phyloP scores from a whole-genome alignment of 1,140 invertebrate species.

The Drosophila lowei region DNA sequence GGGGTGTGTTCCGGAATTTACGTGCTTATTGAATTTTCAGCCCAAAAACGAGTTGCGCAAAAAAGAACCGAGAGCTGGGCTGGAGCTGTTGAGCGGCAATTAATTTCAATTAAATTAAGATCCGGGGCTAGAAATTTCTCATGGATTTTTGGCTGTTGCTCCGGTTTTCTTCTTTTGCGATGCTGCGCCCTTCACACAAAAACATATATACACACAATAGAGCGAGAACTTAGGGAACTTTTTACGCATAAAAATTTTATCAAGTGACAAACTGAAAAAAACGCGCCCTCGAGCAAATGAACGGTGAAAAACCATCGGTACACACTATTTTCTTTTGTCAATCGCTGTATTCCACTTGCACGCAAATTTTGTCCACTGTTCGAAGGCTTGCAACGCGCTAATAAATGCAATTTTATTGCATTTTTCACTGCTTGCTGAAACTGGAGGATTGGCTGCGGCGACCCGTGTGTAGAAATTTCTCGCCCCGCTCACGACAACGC shows the following conservation, averaged over 20 bases:
- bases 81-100: conserved; percentile 43
- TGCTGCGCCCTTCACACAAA: conserved; percentile 72
- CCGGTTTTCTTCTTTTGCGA: conserved; percentile 24
- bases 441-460: conserved; percentile 18
- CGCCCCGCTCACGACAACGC: conserved; percentile 47
- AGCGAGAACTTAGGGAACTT: conserved; percentile 38
- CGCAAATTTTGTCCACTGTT: conserved; percentile 37
- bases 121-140: conserved; percentile 20
- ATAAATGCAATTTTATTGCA: conserved; percentile 49
- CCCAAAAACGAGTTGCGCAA: conserved; percentile 54
- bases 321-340: conserved; percentile 14
- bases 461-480: conserved; percentile 12
- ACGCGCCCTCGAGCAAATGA: conserved; percentile 30
- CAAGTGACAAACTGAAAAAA: conserved; percentile 36
- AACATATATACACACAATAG: conserved; percentile 44
- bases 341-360: conserved; percentile 13
- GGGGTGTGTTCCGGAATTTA: conserved; percentile 68
- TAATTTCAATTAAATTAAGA: conserved; percentile 60
- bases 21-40: conserved; percentile 78
- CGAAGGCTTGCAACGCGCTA: conserved; percentile 15
- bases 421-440: conserved; percentile 15
- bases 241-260: conserved; percentile 48
- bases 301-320: conserved; percentile 35
- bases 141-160: conserved; percentile 23
- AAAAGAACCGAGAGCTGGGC: conserved; percentile 27